These are phyloP conservation scores for Coleophora deauratella DNA, from an alignment of 2,888 invertebrate genomes.

Conservation along the genomic window DNA sequence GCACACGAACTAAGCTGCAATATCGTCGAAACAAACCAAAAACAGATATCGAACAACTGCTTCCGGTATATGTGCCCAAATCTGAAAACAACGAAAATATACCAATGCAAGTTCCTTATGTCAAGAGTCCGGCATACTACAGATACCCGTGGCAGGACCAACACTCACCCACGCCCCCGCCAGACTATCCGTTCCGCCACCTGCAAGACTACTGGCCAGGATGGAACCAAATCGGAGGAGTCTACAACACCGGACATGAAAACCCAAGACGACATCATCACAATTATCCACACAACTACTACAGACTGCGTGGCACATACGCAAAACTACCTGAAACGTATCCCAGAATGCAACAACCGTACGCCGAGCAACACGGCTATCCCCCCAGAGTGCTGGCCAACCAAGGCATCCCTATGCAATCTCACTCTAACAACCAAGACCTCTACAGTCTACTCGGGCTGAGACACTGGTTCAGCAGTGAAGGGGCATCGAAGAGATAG, in stretches of 20 bases:
- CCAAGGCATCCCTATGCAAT: constrained; percentile 36
- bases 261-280: constrained; percentile 65
- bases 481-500: constrained; percentile 67
- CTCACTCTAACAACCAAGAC: constrained; percentile 49
- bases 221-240: constrained; percentile 48
- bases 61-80: constrained; percentile 1
- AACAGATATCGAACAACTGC: constrained; percentile 26
- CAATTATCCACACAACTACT: constrained; percentile 51
- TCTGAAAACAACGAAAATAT: background rate
- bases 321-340: constrained; percentile 28
- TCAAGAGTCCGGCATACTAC: constrained; percentile 27
- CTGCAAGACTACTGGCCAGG: constrained; percentile 66
- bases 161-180: constrained; percentile 50
- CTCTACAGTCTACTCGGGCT: constrained; percentile 62
- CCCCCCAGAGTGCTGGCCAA: background rate
- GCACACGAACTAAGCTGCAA: constrained; percentile 62
- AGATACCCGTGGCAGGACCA: constrained; percentile 60
- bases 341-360: constrained; percentile 34
- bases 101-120: background rate
- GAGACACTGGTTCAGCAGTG: constrained; percentile 66
- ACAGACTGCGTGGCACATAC: constrained; percentile 41
- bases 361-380: constrained; percentile 35
- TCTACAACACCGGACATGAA: constrained; percentile 50
- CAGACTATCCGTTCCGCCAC: constrained; percentile 59
- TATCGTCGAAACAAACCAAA: constrained; percentile 56